Percentiles rank a stretch among this genome's conserved stretches.
phyloP scores from a whole-genome alignment of 2,113 vertebrate genomes.

The Menidia beryllina region DNA sequence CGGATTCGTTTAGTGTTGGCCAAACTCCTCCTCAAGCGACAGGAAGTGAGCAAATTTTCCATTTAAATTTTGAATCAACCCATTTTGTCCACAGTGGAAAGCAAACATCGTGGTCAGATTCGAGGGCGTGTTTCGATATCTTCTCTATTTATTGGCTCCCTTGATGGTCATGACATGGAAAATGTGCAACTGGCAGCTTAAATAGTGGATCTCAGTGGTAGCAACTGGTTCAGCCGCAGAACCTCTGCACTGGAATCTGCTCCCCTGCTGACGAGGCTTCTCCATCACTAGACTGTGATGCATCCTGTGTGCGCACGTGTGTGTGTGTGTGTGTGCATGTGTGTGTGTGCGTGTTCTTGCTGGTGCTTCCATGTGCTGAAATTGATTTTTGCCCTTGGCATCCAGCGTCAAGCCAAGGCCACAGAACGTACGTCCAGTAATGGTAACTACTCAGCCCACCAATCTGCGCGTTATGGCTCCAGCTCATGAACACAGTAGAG shows the following conservation, averaged over 20 bases:
- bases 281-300: slow-evolving; percentile 29
- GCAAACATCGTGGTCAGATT: neutral
- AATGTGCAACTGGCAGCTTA: slow-evolving; percentile 38
- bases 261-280: slow-evolving; percentile 51
- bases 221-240: slow-evolving; percentile 17
- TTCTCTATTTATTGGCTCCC: too few species aligned
- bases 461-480: slow-evolving; percentile 16
- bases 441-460: slow-evolving; percentile 25
- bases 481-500: neutral
- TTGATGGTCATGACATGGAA: too few species aligned
- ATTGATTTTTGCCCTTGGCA: slow-evolving; percentile 52
- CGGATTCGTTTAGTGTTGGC: neutral
- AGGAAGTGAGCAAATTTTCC: neutral
- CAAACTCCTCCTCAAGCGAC: neutral
- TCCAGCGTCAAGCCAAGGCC: slow-evolving; percentile 21
- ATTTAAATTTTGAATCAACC: too few species aligned
- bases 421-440: slow-evolving; percentile 18
- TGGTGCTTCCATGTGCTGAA: slow-evolving; percentile 1
- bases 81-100: too few species aligned
- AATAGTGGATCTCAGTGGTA: slow-evolving; percentile 28
- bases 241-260: slow-evolving; percentile 28
- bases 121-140: too few species aligned
- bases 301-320: neutral
- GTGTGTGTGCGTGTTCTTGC: neutral
- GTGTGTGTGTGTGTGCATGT: slow-evolving; percentile 1